Conservation (phyloP, 92 coral and sea anemone species). For the Ricordea florida region DNA sequence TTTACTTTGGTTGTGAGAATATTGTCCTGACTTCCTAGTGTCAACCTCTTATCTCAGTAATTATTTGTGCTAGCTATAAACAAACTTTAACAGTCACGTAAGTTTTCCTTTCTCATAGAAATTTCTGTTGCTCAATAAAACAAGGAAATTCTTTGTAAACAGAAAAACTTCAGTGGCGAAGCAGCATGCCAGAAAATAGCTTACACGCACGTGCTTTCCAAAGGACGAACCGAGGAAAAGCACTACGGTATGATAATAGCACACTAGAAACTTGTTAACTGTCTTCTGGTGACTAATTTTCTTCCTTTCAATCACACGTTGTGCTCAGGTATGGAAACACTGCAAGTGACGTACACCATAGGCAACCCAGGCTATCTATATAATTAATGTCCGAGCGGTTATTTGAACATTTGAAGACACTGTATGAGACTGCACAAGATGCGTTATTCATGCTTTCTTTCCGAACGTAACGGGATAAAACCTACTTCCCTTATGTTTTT, state of each 20-base stretch:
- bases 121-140: neutral
- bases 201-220: slow-evolving; percentile 86
- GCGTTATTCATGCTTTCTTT: no score
- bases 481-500: no score
- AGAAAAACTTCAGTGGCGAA: slow-evolving; percentile 86
- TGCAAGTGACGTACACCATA: no score
- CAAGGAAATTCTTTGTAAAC: neutral
- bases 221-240: slow-evolving; percentile 88
- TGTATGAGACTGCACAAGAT: no score
- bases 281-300: neutral
- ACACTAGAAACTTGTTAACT: neutral
- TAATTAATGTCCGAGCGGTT: no score
- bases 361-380: no score
- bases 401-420: no score
- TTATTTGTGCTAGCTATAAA: neutral
- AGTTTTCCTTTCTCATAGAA: neutral
- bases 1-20: no score
- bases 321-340: no score
- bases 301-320: neutral
- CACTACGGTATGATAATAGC: slow-evolving; percentile 72
- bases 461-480: no score
- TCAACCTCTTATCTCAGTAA: neutral
- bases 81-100: neutral
- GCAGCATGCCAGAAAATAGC: slow-evolving; percentile 88
- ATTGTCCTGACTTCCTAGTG: neutral